phyloP scores from a whole-genome alignment of 2,888 invertebrate genomes.

The Crepidodera aurea region DNA sequence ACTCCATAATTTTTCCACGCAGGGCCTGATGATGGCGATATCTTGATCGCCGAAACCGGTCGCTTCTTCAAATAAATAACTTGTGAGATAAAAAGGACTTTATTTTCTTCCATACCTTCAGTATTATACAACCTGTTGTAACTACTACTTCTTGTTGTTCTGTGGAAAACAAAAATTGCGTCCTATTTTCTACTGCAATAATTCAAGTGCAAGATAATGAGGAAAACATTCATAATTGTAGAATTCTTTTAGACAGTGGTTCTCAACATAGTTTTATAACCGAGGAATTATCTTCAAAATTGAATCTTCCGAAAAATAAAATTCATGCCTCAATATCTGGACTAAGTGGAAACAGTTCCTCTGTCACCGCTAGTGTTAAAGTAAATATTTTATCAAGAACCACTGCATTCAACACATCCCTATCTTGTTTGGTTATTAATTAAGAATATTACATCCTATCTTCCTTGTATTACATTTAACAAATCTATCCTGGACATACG shows the following conservation, averaged over 20 bases:
- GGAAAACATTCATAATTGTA: conserved; percentile 1
- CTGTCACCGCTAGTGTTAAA: neutral
- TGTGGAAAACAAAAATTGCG: neutral
- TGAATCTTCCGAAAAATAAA: conserved; percentile 10
- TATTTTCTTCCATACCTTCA: too few species aligned
- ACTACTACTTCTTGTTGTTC: conserved; percentile 8
- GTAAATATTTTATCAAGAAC: conserved; percentile 2
- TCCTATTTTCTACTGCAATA: conserved; percentile 19
- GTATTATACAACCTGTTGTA: neutral
- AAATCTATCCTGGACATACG: conserved; percentile 5
- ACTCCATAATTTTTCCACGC: too few species aligned
- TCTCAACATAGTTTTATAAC: conserved; percentile 26
- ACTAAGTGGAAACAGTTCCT: conserved; percentile 3
- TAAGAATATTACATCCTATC: conserved; percentile 2
- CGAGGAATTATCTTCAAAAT: neutral
- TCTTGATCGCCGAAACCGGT: too few species aligned
- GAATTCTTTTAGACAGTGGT: conserved; percentile 21
- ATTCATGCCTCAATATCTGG: neutral
- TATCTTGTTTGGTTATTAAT: conserved; percentile 14
- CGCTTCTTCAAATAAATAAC: too few species aligned
- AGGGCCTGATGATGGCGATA: too few species aligned
- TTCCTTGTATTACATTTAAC: conserved; percentile 20
- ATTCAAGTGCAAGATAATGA: conserved; percentile 9
- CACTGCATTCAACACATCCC: neutral
- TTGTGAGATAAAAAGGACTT: too few species aligned